Evolutionary conservation across 2,113 vertebrate species (phyloP), one percentile per base, ranked within the genome.

Genomic region (Galbula dea): DNA sequence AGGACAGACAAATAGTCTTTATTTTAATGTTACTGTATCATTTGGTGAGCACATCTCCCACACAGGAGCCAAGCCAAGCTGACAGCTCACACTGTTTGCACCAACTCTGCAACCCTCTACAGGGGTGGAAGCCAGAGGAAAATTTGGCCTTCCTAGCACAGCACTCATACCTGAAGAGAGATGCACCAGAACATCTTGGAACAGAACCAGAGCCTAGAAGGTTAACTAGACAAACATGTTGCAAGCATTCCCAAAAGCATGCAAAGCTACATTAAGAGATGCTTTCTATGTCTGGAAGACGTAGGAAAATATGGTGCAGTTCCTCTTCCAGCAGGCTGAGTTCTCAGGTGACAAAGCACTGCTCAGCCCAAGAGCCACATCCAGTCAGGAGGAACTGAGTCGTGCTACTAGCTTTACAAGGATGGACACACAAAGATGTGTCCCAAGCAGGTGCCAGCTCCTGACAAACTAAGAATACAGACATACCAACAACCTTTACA

Each of bases 351-450:
- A 75, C 36, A 48, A 49, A 76, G n/a, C n/a, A 6, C 27, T 2
- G 3, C 4, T n/a, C 41, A 39, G 18, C 39, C 34, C 2, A 0
- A 24, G 27, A 5, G 7, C 29, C 51, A 16, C 32, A 19, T 10
- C 24, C 32, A 14, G 30, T 49, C 10, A 1, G 9, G 3, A n/a
- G 27, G 26, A 77, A 52, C 8, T 0, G 1, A n/a, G n/a, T n/a
- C n/a, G 43, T 2, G 36, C 41, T 4, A 2, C 24, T 14, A 26
- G 52, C 59, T 45, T 52, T 36, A 2, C 5, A n/a, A 9, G 10
- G 32, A n/a, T n/a, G n/a, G n/a, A n/a, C n/a, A 26, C 2, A 39
- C 27, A 27, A n/a, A 30, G 10, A 63, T 7, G 43, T 3, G 10
- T 34, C 30, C 10, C 16, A 15, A 46, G 48, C 0, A 13, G 26